Percentiles rank a stretch among this genome's conserved stretches.
phyloP scores from a whole-genome alignment of 2,113 vertebrate species.

The Atlantisia rogersi region DNA sequence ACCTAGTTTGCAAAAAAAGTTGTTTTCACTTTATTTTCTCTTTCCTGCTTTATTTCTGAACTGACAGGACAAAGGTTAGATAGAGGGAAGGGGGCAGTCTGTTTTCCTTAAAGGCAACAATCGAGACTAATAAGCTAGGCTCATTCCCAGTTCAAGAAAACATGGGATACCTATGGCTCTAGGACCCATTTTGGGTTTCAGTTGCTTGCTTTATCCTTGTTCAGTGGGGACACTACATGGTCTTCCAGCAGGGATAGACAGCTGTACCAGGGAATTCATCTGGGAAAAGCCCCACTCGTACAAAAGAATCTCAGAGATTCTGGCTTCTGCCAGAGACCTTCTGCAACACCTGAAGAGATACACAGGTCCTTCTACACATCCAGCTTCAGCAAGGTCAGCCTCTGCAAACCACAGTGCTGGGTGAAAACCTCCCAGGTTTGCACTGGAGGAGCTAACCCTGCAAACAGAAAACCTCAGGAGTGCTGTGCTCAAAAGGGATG shows the following conservation, averaged over 20 bases:
- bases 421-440: background rate
- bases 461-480: background rate
- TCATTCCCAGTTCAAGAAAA: background rate
- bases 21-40: background rate
- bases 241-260: background rate
- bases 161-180: background rate
- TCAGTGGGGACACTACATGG: accelerated
- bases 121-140: background rate
- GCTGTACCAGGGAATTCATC: background rate
- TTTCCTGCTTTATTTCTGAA: background rate
- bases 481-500: background rate
- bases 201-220: background rate
- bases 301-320: background rate
- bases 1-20: background rate
- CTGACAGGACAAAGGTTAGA: background rate
- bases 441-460: background rate
- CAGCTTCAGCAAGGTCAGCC: background rate
- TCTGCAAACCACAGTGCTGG: background rate
- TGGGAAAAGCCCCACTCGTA: background rate
- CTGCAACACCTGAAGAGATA: background rate
- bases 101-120: background rate
- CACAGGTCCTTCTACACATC: background rate
- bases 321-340: background rate
- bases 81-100: background rate
- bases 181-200: background rate